These are phyloP conservation scores for Mustela lutreola DNA, from an alignment of 2,113 vertebrate genomes.

Conservation along the genomic window DNA sequence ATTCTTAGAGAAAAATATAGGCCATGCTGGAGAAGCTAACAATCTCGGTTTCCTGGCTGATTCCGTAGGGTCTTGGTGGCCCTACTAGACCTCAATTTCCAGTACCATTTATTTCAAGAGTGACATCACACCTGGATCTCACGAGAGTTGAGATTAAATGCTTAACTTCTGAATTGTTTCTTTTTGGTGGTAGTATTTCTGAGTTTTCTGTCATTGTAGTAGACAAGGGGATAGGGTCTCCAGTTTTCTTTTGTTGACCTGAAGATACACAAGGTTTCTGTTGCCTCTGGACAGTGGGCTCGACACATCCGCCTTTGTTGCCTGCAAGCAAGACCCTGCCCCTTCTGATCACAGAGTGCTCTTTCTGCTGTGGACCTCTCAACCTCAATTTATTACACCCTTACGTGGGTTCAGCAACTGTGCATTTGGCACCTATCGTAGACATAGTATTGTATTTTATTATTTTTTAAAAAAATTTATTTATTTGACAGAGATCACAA, in stretches of 20 bases:
- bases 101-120: not conserved
- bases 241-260: not conserved
- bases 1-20: constrained; percentile 15
- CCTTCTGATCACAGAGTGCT: not conserved
- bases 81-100: not conserved
- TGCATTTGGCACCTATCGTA: not conserved
- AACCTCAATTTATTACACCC: not conserved
- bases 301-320: not conserved
- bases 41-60: not conserved
- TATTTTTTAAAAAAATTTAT: no score
- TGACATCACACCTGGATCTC: not conserved
- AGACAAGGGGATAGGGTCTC: not conserved
- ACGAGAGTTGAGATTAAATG: not conserved
- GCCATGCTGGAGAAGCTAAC: not conserved
- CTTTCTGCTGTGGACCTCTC: not conserved
- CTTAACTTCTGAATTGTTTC: not conserved
- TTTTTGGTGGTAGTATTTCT: not conserved
- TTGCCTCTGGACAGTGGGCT: not conserved
- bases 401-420: not conserved
- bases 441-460: not conserved
- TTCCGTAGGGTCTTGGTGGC: not conserved
- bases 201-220: not conserved
- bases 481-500: no score
- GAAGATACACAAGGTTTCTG: not conserved
- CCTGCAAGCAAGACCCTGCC: not conserved